Evolutionary conservation across 2,797 vertebrate species (phyloP).

Genomic region (Balearica regulorum): DNA sequence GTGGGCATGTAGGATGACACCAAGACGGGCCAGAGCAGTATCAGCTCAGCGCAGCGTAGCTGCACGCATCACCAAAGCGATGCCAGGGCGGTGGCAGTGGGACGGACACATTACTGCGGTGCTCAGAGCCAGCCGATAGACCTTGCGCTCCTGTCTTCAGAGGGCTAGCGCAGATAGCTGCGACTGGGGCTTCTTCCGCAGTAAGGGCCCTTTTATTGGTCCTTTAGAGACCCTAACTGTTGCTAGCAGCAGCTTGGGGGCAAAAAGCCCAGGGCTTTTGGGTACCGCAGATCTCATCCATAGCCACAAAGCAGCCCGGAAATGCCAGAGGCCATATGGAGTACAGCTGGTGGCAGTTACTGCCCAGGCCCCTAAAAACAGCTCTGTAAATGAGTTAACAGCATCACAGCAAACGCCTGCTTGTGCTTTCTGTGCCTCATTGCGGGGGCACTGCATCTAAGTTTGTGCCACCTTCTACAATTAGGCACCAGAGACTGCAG

Average conservation of each 20-base stretch:
- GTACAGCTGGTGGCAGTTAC: background rate
- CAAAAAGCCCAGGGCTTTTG: background rate
- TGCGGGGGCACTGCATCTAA: too few species aligned
- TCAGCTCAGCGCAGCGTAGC: background rate
- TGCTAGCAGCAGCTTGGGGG: background rate
- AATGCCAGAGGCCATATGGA: background rate
- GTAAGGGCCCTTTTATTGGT: background rate
- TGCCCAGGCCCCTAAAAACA: background rate
- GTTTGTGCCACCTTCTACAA: background rate
- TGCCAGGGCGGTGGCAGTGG: accelerated
- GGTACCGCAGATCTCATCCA: background rate
- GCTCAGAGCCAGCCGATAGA: accelerated
- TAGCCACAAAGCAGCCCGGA: background rate
- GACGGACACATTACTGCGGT: accelerated
- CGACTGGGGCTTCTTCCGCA: background rate
- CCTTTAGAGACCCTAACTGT: background rate
- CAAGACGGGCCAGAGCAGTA: background rate
- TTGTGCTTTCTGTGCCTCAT: background rate
- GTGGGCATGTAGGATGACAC: background rate
- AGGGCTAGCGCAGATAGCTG: background rate
- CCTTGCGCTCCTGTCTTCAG: background rate
- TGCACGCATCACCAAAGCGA: background rate
- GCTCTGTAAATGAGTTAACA: background rate
- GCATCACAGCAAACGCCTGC: background rate
- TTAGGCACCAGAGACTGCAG: background rate